A percentile compares a stretch with the other conserved stretches of the same genome.
Evolutionary conservation across 2,888 invertebrate species (phyloP).

Genomic region (Chrysolina oricalcia): DNA sequence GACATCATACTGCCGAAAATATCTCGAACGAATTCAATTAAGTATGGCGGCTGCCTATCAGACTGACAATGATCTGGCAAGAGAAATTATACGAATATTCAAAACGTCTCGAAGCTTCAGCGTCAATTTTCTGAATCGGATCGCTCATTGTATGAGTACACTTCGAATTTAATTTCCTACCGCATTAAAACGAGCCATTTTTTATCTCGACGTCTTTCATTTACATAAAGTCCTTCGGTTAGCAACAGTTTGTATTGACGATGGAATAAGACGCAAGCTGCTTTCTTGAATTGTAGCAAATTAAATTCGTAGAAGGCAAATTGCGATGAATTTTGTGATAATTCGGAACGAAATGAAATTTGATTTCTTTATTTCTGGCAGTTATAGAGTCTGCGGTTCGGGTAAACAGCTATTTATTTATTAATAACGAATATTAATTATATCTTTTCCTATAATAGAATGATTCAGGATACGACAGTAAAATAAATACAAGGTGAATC

Average conservation of each 20-base stretch:
- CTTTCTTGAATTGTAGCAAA: background rate
- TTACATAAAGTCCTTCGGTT: slow-evolving; percentile 16
- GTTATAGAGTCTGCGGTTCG: too few species aligned
- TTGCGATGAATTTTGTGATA: background rate
- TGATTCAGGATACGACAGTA: too few species aligned
- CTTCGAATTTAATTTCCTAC: slow-evolving; percentile 9
- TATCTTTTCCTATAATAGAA: too few species aligned
- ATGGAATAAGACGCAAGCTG: background rate
- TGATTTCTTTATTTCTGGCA: too few species aligned
- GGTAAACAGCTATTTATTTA: too few species aligned
- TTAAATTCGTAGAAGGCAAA: background rate
- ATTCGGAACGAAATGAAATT: background rate
- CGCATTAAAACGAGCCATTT: slow-evolving; percentile 8
- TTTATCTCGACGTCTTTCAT: slow-evolving; percentile 7
- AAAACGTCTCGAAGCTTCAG: background rate
- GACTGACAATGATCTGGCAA: slow-evolving; percentile 5
- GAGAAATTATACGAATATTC: slow-evolving; percentile 16
- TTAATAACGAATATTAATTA: too few species aligned
- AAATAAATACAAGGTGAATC: too few species aligned
- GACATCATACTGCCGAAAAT: background rate
- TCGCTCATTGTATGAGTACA: slow-evolving; percentile 16
- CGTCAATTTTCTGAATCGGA: slow-evolving; percentile 10
- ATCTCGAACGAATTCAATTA: slow-evolving; percentile 1
- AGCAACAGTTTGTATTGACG: slow-evolving; percentile 15
- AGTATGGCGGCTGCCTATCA: slow-evolving; percentile 5